phyloP scores from a whole-genome alignment of 2,113 vertebrate species.

The Periophthalmodon schlosseri region DNA sequence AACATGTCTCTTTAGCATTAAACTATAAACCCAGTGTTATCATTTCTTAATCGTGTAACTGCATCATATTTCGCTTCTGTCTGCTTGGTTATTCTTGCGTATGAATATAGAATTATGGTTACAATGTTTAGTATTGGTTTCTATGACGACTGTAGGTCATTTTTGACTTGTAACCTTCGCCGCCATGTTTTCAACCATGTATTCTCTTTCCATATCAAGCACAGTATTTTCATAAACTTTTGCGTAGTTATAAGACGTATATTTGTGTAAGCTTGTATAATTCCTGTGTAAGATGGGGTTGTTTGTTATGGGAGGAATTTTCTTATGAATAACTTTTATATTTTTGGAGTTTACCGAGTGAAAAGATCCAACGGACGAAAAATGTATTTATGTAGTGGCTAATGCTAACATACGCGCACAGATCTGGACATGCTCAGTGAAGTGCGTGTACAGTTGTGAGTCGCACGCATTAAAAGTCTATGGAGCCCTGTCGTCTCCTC shows the following conservation, averaged over 20 bases:
- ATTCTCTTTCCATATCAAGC: conserved; percentile 48
- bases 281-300: conserved; percentile 29
- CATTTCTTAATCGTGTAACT: conserved; percentile 38
- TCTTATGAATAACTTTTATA: conserved; percentile 69
- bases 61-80: conserved; percentile 11
- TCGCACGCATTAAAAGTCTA: conserved; percentile 55
- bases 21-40: conserved; percentile 18
- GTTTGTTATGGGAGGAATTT: conserved; percentile 56
- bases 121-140: conserved; percentile 21
- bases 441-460: conserved; percentile 37
- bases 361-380: conserved; percentile 47
- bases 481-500: conserved; percentile 30
- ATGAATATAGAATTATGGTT: conserved; percentile 44
- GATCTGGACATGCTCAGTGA: background rate
- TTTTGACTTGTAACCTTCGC: conserved; percentile 53
- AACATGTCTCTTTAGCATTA: background rate
- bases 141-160: conserved; percentile 53
- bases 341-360: conserved; percentile 57
- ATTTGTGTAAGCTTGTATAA: conserved; percentile 30
- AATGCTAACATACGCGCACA: conserved; percentile 43
- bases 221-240: conserved; percentile 61
- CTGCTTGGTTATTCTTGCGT: conserved; percentile 36
- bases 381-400: conserved; percentile 62
- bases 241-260: conserved; percentile 45
- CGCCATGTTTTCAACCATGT: conserved; percentile 59